phyloP scores from a whole-genome alignment of 2,113 vertebrate genomes.

The Jaculus jaculus region DNA sequence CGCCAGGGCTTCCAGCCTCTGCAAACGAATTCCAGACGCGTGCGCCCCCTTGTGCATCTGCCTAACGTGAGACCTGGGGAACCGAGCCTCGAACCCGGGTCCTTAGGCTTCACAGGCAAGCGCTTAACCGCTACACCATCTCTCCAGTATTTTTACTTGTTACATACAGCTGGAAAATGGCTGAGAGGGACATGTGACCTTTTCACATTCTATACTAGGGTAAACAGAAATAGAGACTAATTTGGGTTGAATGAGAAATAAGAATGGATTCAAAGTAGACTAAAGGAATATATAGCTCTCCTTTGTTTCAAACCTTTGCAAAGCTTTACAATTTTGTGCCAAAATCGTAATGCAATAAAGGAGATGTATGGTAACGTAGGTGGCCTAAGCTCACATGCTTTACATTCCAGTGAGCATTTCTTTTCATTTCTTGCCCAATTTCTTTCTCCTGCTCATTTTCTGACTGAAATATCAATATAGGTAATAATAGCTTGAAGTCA shows the following conservation, averaged over 20 bases:
- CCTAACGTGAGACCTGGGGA: too few species aligned
- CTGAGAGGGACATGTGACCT: not conserved
- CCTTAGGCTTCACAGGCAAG: too few species aligned
- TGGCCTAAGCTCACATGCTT: not conserved
- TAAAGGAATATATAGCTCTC: not conserved
- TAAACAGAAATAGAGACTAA: not conserved
- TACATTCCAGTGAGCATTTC: not conserved
- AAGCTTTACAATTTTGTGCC: not conserved
- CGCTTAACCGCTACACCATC: too few species aligned
- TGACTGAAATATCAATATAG: not conserved
- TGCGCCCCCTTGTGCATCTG: too few species aligned
- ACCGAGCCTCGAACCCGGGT: too few species aligned
- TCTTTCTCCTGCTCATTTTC: not conserved
- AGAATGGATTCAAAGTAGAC: not conserved
- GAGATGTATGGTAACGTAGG: not conserved
- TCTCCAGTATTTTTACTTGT: not conserved
- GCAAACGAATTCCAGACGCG: too few species aligned
- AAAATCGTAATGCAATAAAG: not conserved
- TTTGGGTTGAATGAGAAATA: too few species aligned
- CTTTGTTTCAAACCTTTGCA: not conserved
- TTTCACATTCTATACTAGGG: not conserved
- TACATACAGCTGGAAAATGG: not conserved
- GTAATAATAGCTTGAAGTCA: not conserved
- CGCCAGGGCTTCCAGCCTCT: too few species aligned
- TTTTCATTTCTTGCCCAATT: not conserved